phyloP scores from a whole-genome alignment of 2,888 invertebrate genomes.

The Patella pellucida region DNA sequence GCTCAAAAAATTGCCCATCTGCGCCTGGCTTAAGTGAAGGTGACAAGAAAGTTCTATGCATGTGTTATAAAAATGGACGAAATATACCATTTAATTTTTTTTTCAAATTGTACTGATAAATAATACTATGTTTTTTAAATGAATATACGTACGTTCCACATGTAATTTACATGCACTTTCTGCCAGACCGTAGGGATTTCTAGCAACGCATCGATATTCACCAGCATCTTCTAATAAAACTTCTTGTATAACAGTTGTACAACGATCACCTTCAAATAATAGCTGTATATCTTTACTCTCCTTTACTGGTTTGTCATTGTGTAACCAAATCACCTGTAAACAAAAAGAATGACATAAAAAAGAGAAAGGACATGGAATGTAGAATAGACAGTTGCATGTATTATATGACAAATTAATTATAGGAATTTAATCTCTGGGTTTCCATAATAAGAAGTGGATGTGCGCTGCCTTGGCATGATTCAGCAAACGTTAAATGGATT shows the following conservation, averaged over 20 bases:
- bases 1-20: no score
- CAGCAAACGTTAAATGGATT: no score
- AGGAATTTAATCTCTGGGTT: no score
- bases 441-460: no score
- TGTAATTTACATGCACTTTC: slow-evolving; percentile 88
- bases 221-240: slow-evolving; percentile 84
- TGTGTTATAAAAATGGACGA: background rate
- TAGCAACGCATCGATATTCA: slow-evolving; percentile 84
- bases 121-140: background rate
- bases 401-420: no score
- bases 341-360: background rate
- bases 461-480: no score
- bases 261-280: slow-evolving; percentile 84
- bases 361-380: no score
- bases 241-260: slow-evolving; percentile 71
- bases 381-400: no score
- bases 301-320: slow-evolving; percentile 84
- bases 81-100: background rate
- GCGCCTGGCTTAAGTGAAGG: no score
- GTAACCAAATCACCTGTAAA: slow-evolving; percentile 80
- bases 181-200: slow-evolving; percentile 90
- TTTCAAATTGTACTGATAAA: no score
- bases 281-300: slow-evolving; percentile 86
- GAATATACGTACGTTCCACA: slow-evolving; percentile 72
- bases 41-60: no score